Percentiles rank a stretch among this genome's conserved stretches.
Evolutionary conservation across 2,113 vertebrate genomes (phyloP).

Genomic region (Zosterops pallidus): DNA sequence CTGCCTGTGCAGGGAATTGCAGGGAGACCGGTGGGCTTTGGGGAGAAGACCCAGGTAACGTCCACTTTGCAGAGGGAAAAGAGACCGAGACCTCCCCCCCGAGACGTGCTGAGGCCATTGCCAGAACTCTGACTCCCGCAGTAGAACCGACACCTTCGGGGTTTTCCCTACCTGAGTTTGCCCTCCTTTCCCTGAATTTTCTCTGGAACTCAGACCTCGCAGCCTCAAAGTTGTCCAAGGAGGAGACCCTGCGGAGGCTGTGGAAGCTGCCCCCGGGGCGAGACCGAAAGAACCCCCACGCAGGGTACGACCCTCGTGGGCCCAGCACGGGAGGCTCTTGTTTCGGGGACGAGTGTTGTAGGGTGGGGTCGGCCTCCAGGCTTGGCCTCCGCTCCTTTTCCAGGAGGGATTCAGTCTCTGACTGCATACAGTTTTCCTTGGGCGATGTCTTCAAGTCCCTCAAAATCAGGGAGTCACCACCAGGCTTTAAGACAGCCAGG

Average conservation of each 20-base stretch:
- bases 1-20: background rate
- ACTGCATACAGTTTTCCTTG: slow-evolving; percentile 81
- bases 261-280: slow-evolving; percentile 64
- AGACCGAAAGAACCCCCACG: slow-evolving; percentile 68
- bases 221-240: slow-evolving; percentile 83
- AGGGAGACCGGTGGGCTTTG: background rate
- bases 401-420: slow-evolving; percentile 85
- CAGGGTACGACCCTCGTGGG: slow-evolving; percentile 61
- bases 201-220: slow-evolving; percentile 80
- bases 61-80: background rate
- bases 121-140: background rate
- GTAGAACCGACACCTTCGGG: slow-evolving; percentile 27
- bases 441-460: slow-evolving; percentile 80
- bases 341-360: slow-evolving; percentile 54
- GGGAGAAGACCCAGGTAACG: background rate
- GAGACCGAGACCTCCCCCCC: slow-evolving; percentile 32
- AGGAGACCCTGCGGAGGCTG: slow-evolving; percentile 86
- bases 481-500: slow-evolving; percentile 75
- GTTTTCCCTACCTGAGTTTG: slow-evolving; percentile 76
- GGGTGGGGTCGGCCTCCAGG: slow-evolving; percentile 41
- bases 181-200: slow-evolving; percentile 73
- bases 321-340: slow-evolving; percentile 71
- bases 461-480: slow-evolving; percentile 81
- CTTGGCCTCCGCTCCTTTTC: slow-evolving; percentile 78
- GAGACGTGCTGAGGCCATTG: fast-evolving